Conservation (phyloP, 2,888 invertebrate species). For the Allophyes oxyacanthae region DNA sequence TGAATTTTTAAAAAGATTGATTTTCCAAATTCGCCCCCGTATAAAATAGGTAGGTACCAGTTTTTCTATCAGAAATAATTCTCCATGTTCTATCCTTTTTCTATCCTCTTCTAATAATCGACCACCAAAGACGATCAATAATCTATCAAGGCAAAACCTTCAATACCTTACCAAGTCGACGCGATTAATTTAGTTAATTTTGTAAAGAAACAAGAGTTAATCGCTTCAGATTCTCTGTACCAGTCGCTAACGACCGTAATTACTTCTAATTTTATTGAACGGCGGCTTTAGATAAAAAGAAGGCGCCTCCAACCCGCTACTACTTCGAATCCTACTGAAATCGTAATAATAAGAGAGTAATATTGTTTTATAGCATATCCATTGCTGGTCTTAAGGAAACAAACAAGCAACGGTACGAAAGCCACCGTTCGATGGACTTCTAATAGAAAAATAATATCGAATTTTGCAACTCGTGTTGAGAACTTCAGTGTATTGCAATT, state of each 20-base stretch:
- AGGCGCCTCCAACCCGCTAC: constrained; percentile 56
- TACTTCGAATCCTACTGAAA: constrained; percentile 20
- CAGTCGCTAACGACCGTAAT: constrained; percentile 62
- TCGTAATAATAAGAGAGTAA: background rate
- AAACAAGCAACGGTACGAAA: too few species aligned
- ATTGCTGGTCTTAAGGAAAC: constrained; percentile 7
- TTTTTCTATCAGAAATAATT: too few species aligned
- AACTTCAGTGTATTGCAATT: constrained; percentile 39
- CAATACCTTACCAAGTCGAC: constrained; percentile 21
- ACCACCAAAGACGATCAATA: constrained; percentile 36
- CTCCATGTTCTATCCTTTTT: constrained; percentile 14
- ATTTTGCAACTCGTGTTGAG: constrained; percentile 8
- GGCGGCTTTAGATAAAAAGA: constrained; percentile 60
- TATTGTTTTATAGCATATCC: background rate
- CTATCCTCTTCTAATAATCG: constrained; percentile 13
- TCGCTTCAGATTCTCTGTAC: constrained; percentile 42
- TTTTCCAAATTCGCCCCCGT: too few species aligned
- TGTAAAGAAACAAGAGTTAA: constrained; percentile 37
- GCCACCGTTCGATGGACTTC: background rate
- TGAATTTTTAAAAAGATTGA: too few species aligned
- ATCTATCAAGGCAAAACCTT: constrained; percentile 33
- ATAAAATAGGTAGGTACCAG: too few species aligned
- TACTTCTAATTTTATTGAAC: constrained; percentile 66
- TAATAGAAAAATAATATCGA: background rate
- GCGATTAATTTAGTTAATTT: constrained; percentile 36